Evolutionary conservation across 2,888 invertebrate species (phyloP).

Genomic region (Drosophila mercatorum): DNA sequence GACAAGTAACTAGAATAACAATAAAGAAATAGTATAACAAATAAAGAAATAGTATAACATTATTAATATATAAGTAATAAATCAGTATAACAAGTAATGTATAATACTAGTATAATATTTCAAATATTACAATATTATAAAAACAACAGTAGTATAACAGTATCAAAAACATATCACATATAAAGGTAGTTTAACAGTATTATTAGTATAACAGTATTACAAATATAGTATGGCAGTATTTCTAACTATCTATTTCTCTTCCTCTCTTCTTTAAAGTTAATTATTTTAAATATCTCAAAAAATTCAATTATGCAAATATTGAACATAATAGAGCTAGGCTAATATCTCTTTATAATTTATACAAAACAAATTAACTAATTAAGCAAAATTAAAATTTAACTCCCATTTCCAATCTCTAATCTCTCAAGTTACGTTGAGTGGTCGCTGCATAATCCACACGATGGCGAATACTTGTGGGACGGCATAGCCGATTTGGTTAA

Average conservation of each 20-base stretch:
- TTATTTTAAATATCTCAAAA: no score
- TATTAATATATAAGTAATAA: no score
- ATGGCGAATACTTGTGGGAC: constrained; percentile 88
- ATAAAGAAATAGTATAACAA: no score
- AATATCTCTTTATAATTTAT: not conserved
- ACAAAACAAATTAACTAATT: not conserved
- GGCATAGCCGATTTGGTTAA: constrained; percentile 89
- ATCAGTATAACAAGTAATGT: no score
- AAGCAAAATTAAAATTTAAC: not conserved
- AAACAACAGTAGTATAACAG: not conserved
- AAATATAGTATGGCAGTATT: not conserved
- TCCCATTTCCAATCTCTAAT: not conserved
- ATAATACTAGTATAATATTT: no score
- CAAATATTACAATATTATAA: not conserved
- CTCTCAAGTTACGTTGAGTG: constrained; percentile 91
- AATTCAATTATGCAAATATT: not conserved
- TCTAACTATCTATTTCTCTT: not conserved
- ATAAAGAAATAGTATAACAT: no score
- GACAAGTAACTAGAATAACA: no score
- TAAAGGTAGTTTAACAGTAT: not conserved
- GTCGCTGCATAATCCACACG: constrained; percentile 93
- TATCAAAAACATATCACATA: not conserved
- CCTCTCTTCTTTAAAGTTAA: not conserved
- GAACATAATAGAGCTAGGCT: not conserved
- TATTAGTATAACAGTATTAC: not conserved